Evolutionary conservation across 2,113 vertebrate genomes (phyloP).

Genomic region (Brienomyrus brachyistius): DNA sequence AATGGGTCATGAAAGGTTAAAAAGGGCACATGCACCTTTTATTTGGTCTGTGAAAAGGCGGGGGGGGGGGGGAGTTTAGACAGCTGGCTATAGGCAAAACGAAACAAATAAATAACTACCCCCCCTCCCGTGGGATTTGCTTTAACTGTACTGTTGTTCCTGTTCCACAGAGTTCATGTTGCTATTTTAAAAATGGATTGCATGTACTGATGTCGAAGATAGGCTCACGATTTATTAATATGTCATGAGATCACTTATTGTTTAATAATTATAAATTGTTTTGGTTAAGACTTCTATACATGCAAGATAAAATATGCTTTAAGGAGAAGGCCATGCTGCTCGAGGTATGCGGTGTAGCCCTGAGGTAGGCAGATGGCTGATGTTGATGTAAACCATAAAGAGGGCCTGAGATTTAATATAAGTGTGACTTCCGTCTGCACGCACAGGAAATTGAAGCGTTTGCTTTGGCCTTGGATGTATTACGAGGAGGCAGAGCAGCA

Average conservation of each 20-base stretch:
- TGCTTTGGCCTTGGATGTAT: constrained; percentile 22
- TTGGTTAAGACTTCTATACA: neutral
- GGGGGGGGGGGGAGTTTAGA: neutral
- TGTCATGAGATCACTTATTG: neutral
- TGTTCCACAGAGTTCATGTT: neutral
- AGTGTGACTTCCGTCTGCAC: neutral
- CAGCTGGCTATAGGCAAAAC: neutral
- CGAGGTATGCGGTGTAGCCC: neutral
- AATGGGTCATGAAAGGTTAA: constrained; percentile 2
- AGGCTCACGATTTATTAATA: neutral
- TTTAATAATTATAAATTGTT: neutral
- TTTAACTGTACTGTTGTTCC: neutral
- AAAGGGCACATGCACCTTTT: neutral
- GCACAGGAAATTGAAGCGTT: constrained; percentile 2
- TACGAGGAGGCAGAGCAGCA: neutral
- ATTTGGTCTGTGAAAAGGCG: neutral
- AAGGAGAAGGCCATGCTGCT: neutral
- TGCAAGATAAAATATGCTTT: neutral
- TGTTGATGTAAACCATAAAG: neutral
- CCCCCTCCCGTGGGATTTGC: neutral
- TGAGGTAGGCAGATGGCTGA: neutral
- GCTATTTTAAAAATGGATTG: neutral
- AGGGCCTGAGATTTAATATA: neutral
- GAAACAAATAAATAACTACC: neutral
- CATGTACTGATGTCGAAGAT: neutral